phyloP scores from a whole-genome alignment of 1,140 invertebrate genomes.

The Papilio polyxenes region DNA sequence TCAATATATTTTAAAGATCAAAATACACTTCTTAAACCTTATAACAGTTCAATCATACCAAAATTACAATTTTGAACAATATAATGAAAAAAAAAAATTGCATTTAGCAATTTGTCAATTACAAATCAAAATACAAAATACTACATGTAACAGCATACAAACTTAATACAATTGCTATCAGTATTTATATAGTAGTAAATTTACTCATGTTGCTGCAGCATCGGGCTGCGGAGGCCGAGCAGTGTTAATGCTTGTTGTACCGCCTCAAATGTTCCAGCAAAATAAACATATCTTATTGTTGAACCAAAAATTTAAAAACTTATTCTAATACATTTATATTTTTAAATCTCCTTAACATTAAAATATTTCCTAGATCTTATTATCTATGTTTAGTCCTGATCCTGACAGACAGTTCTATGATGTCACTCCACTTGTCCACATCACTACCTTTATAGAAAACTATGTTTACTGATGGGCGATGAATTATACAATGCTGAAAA shows the following conservation, averaged over 20 bases:
- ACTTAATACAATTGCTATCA: conserved; percentile 45
- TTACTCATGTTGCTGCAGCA: conserved; percentile 51
- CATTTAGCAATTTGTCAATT: conserved; percentile 67
- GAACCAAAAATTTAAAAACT: conserved; percentile 70
- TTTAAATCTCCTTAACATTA: conserved; percentile 69
- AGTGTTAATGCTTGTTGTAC: background rate
- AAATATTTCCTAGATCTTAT: conserved; percentile 72
- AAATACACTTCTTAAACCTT: conserved; percentile 78
- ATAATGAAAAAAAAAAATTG: conserved; percentile 55
- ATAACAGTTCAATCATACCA: conserved; percentile 78
- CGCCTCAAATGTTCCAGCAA: conserved; percentile 50
- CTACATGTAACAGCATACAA: conserved; percentile 67
- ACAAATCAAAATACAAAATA: conserved; percentile 68
- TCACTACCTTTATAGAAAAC: conserved; percentile 72
- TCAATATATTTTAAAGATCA: conserved; percentile 80
- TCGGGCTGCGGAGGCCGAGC: conserved; percentile 21
- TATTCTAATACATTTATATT: conserved; percentile 76
- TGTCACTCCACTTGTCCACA: conserved; percentile 73
- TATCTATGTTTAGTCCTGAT: conserved; percentile 74
- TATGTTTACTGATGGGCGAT: conserved; percentile 68
- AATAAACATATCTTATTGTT: conserved; percentile 62
- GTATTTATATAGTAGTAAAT: conserved; percentile 51
- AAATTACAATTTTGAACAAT: conserved; percentile 71
- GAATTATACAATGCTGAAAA: conserved; percentile 63
- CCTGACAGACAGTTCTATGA: conserved; percentile 70